A percentile compares a stretch with the other conserved stretches of the same genome.
Evolutionary conservation across 2,797 vertebrate genomes (phyloP).

Genomic region (Taenioides sp.): DNA sequence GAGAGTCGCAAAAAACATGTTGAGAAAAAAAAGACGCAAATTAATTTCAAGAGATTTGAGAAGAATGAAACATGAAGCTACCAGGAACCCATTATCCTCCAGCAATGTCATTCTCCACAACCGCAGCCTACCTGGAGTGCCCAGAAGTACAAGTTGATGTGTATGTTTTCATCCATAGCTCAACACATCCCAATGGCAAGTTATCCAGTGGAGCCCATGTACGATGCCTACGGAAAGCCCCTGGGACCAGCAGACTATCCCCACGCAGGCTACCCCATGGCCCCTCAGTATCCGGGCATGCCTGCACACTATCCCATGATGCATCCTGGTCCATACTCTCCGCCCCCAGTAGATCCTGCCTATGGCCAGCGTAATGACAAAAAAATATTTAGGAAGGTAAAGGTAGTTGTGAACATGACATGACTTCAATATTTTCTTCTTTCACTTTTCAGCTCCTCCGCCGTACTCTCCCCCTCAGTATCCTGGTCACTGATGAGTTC

Average conservation of each 20-base stretch:
- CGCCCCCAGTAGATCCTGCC: conserved; percentile 73
- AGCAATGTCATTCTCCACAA: too few relatives aligned
- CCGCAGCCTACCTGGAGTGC: too few relatives aligned
- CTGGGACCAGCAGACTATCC: conserved; percentile 72
- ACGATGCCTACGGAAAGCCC: conserved; percentile 81
- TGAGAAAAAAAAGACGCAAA: too few relatives aligned
- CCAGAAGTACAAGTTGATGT: too few relatives aligned
- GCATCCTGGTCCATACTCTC: conserved; percentile 78
- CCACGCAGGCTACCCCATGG: conserved; percentile 73
- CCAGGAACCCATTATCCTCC: too few relatives aligned
- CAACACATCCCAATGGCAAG: conserved; percentile 86
- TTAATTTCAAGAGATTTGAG: too few relatives aligned
- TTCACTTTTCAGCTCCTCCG: conserved; percentile 80
- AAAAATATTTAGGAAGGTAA: background rate
- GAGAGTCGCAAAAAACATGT: too few relatives aligned
- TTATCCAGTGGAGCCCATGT: conserved; percentile 83
- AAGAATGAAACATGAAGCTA: too few relatives aligned
- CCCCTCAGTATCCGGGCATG: conserved; percentile 75
- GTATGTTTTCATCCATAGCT: conserved; percentile 50
- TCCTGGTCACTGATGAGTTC: conserved; percentile 78
- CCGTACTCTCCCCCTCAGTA: conserved; percentile 86
- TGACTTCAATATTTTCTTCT: background rate
- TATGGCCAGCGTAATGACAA: conserved; percentile 74
- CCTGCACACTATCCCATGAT: conserved; percentile 82
- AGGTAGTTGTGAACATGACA: background rate